phyloP scores from a whole-genome alignment of 2,113 vertebrate genomes.

The Corydoras maculifer region DNA sequence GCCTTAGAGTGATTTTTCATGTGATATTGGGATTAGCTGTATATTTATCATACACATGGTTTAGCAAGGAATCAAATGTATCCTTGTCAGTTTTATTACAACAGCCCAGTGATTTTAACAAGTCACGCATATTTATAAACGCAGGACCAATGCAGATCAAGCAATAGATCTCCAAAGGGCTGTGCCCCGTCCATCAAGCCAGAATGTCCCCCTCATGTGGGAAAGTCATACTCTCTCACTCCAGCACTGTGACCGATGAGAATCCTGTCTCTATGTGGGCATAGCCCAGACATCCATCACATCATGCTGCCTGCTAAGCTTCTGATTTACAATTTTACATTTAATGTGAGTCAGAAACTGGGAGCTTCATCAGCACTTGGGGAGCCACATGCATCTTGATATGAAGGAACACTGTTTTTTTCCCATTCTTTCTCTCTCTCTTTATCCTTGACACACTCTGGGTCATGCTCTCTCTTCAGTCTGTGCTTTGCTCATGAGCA shows the following conservation, averaged over 20 bases:
- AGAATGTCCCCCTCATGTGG: slow-evolving; percentile 32
- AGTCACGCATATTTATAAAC: slow-evolving; percentile 52
- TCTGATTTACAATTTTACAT: slow-evolving; percentile 62
- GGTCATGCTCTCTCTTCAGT: slow-evolving; percentile 35
- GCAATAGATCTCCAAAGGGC: slow-evolving; percentile 53
- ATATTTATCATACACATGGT: slow-evolving; percentile 26
- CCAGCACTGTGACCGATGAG: slow-evolving; percentile 47
- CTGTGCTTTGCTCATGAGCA: slow-evolving; percentile 49
- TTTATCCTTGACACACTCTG: slow-evolving; percentile 20
- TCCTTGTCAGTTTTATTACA: slow-evolving; percentile 31
- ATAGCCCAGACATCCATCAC: slow-evolving; percentile 54
- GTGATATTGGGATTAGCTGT: slow-evolving; percentile 29
- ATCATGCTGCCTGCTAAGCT: slow-evolving; percentile 39
- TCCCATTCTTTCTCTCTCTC: not conserved
- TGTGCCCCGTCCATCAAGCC: slow-evolving; percentile 24
- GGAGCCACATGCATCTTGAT: not conserved
- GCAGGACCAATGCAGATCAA: slow-evolving; percentile 54
- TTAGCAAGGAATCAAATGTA: slow-evolving; percentile 12
- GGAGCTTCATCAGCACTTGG: slow-evolving; percentile 46
- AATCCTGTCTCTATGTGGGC: slow-evolving; percentile 49
- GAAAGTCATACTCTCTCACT: slow-evolving; percentile 40
- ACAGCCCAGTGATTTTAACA: slow-evolving; percentile 43
- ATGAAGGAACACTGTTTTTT: not conserved
- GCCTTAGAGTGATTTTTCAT: slow-evolving; percentile 16
- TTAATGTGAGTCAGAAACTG: slow-evolving; percentile 41